Evolutionary conservation across 2,888 invertebrate species (phyloP).

Genomic region (Norana najaformis): DNA sequence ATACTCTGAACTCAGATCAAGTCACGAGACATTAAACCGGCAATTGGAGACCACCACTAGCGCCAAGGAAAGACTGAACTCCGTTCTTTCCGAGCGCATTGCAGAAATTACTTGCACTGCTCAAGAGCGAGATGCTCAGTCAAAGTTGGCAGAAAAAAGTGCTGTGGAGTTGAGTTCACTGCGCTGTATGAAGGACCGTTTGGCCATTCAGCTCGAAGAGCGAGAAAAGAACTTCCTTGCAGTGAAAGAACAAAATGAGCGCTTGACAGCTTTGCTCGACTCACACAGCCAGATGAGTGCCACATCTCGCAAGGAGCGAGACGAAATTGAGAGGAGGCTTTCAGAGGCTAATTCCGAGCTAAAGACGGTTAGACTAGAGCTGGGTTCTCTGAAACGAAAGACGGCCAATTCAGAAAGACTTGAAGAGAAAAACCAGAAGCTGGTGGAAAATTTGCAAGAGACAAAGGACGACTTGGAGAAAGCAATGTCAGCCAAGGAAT

Average conservation of each 20-base stretch:
- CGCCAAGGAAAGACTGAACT: slow-evolving; percentile 49
- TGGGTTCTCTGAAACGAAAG: slow-evolving; percentile 51
- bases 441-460: slow-evolving; percentile 53
- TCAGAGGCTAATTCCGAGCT: slow-evolving; percentile 49
- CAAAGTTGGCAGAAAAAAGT: slow-evolving; percentile 50
- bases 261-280: slow-evolving; percentile 48
- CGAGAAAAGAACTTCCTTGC: slow-evolving; percentile 53
- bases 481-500: slow-evolving; percentile 28
- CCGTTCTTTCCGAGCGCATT: slow-evolving; percentile 49
- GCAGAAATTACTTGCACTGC: slow-evolving; percentile 34
- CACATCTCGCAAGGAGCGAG: slow-evolving; percentile 48
- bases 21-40: background rate
- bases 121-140: slow-evolving; percentile 27
- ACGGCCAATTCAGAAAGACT: slow-evolving; percentile 14
- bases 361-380: slow-evolving; percentile 48
- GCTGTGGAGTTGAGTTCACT: slow-evolving; percentile 50
- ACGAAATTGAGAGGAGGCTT: slow-evolving; percentile 47
- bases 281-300: background rate
- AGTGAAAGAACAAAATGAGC: slow-evolving; percentile 52
- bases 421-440: slow-evolving; percentile 50
- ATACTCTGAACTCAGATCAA: slow-evolving; percentile 43
- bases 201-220: slow-evolving; percentile 55
- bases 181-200: slow-evolving; percentile 48
- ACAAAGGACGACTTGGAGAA: slow-evolving; percentile 52
- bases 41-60: slow-evolving; percentile 47